A percentile compares a stretch with the other conserved stretches of the same genome.
These are phyloP conservation scores for Dynastes maya DNA, from an alignment of 2,888 invertebrate species.

Conservation along the genomic window DNA sequence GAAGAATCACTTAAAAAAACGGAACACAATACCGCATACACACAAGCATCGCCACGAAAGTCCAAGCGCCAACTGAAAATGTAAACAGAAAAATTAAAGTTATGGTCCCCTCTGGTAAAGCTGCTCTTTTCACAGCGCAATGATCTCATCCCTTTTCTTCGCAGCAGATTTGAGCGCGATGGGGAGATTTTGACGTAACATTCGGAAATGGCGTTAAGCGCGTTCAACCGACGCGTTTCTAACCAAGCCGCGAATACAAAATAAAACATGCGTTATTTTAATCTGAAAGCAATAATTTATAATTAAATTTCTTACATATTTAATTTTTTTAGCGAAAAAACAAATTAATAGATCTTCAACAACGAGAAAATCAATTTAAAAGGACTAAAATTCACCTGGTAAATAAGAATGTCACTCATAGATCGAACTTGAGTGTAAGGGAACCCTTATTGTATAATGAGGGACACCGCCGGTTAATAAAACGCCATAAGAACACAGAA, in stretches of 20 bases:
- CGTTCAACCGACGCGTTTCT: background rate
- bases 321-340: too few relatives aligned
- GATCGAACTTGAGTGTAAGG: background rate
- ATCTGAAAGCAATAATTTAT: too few relatives aligned
- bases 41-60: slow-evolving; percentile 41
- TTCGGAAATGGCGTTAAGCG: background rate
- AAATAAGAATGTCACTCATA: background rate
- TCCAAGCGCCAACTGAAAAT: slow-evolving; percentile 56
- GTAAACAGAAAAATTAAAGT: slow-evolving; percentile 59
- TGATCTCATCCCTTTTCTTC: background rate
- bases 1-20: slow-evolving; percentile 26
- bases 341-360: too few relatives aligned
- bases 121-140: background rate
- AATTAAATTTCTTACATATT: too few relatives aligned
- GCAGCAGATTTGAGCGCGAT: background rate
- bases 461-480: too few relatives aligned
- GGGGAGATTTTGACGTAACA: background rate
- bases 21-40: slow-evolving; percentile 46
- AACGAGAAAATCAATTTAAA: too few relatives aligned
- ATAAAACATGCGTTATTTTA: too few relatives aligned
- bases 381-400: background rate
- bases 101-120: background rate
- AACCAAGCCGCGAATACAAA: too few relatives aligned
- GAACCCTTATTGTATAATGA: too few relatives aligned
- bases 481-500: too few relatives aligned